Conservation (phyloP, 2,797 vertebrate genomes). For the Coendou prehensilis region DNA sequence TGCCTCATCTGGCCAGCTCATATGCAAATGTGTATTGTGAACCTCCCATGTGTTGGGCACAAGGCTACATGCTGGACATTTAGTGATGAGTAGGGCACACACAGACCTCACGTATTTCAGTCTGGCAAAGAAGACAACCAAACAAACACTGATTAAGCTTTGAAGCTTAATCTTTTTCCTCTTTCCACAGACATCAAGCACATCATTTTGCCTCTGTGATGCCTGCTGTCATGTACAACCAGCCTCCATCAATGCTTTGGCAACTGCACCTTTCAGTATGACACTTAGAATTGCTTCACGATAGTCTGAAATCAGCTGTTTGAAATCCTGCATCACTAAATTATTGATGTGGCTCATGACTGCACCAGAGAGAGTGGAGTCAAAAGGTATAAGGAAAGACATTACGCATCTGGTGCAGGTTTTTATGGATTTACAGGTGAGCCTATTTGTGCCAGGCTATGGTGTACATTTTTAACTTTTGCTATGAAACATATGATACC, state of each 20-base stretch:
- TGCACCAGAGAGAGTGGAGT: not conserved
- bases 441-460: conserved; percentile 7
- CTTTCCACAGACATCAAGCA: not conserved
- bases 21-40: not conserved
- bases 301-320: conserved; percentile 33
- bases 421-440: conserved; percentile 67
- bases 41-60: not conserved
- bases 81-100: not conserved
- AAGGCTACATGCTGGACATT: not conserved
- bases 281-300: conserved; percentile 36
- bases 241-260: not conserved
- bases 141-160: not conserved
- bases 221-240: not conserved
- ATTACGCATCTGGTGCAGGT: not conserved
- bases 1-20: not conserved
- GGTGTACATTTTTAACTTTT: conserved; percentile 71
- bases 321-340: conserved; percentile 59
- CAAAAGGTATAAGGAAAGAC: conserved; percentile 46
- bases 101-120: not conserved
- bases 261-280: not conserved
- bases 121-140: not conserved
- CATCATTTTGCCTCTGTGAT: conserved; percentile 11
- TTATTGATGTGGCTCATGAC: conserved; percentile 53
- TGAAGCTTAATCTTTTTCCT: not conserved
- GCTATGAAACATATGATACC: conserved; percentile 67